These are phyloP conservation scores for Meiosimyza platycephala DNA, from an alignment of 2,888 invertebrate species.

Conservation along the genomic window DNA sequence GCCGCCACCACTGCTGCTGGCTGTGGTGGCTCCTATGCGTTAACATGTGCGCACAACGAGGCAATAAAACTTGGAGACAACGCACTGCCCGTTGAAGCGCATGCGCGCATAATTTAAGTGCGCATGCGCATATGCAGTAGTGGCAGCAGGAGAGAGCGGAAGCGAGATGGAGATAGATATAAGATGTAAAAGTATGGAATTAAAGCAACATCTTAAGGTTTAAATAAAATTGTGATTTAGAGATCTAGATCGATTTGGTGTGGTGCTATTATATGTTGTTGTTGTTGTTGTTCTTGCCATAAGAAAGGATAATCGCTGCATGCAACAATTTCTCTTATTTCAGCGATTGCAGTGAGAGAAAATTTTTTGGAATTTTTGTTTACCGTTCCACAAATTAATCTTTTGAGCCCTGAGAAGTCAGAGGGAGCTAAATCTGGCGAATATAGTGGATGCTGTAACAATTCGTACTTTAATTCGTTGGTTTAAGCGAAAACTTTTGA, in stretches of 20 bases:
- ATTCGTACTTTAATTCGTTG: no score
- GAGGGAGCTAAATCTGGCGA: no score
- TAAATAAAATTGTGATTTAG: conserved; percentile 33
- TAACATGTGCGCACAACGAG: conserved; percentile 27
- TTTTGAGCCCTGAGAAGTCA: no score
- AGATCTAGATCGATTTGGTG: conserved; percentile 34
- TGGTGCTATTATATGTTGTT: neutral
- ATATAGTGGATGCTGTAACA: no score
- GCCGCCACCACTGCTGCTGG: neutral
- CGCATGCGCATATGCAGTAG: no score
- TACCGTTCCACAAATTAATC: no score
- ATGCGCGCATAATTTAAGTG: conserved; percentile 12
- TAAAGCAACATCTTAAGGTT: neutral
- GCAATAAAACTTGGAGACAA: conserved; percentile 25
- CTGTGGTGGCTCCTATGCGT: neutral
- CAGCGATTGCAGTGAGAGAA: neutral
- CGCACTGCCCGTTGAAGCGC: neutral
- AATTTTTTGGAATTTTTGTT: no score
- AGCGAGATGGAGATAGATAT: no score
- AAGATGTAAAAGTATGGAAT: no score
- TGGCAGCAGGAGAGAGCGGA: no score
- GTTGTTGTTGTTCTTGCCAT: neutral
- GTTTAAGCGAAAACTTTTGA: no score
- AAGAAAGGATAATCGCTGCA: conserved; percentile 13
- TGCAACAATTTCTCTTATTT: neutral